phyloP scores from a whole-genome alignment of 1,140 invertebrate genomes.

The Danaus melanippus region DNA sequence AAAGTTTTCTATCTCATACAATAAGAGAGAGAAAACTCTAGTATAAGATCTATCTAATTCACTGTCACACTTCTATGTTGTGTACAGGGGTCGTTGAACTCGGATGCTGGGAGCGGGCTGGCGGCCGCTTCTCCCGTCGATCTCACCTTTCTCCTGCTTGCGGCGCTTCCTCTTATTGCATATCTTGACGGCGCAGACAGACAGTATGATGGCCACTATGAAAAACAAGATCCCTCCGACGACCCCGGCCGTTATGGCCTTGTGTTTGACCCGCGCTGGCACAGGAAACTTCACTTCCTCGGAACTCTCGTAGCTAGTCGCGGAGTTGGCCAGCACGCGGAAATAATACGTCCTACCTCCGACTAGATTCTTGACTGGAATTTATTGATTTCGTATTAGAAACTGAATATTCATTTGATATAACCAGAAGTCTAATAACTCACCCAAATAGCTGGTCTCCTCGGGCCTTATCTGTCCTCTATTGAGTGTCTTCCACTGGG shows the following conservation, averaged over 20 bases:
- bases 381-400: constrained; percentile 1
- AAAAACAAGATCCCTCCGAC: constrained; percentile 96
- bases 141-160: constrained; percentile 96
- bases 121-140: constrained; percentile 41
- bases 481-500: constrained; percentile 88
- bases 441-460: constrained; percentile 89
- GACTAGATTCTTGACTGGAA: constrained; percentile 89
- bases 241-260: constrained; percentile 93
- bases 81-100: no score
- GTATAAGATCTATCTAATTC: constrained; percentile 5
- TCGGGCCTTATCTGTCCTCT: constrained; percentile 89
- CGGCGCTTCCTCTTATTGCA: constrained; percentile 96
- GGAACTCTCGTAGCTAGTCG: constrained; percentile 85
- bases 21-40: constrained; percentile 8
- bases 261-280: constrained; percentile 90
- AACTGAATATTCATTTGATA: not conserved
- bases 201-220: constrained; percentile 95
- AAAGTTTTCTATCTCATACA: constrained; percentile 2
- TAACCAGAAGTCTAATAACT: not conserved
- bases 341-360: constrained; percentile 92
- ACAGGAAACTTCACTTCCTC: constrained; percentile 90
- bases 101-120: constrained; percentile 38
- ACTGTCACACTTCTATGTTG: constrained; percentile 6
- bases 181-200: constrained; percentile 96
- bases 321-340: constrained; percentile 88